Base-by-base conservation (phyloP, 2,888 invertebrate species). In the Drosophila neutralis region DNA sequence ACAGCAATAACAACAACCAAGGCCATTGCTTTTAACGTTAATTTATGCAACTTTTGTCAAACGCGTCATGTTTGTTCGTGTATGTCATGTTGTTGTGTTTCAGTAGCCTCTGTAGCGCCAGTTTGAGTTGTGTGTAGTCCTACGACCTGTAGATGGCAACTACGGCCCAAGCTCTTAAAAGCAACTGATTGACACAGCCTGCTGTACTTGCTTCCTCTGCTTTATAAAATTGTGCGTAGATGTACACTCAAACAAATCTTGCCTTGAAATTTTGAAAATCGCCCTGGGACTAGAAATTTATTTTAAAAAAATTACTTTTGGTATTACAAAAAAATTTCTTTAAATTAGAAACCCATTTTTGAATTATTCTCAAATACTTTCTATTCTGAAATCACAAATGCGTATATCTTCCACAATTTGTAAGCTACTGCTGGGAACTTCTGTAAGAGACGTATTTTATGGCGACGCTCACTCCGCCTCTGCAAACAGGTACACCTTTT, bases 41-140 rank as follows among this genome's bases (percentile, higher is more conserved):
- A 90, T 89, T 90, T 89, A 89, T 89, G 90, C 89, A 87, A 78
- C 85, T 82, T 90, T 90, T 83, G 83, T 82, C 87, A 83, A 90
- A 90, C 78, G 87, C 73, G 69, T 64, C 59, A 56, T 71, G 80
- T 73, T 70, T 75, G 78, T 49, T 68, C 64, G 59, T 76, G 62
- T 73, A 54, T 58, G 53, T 73, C 68, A 62, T 80, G 64, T 64
- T 73, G 74, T 60, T 62, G 65, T 53, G 59, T 40, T 62, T 51
- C 60, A 80, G 67, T 51, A 52, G 80, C 62, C 56, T 31, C 52
- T 69, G 69, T 45, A 21, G 18, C 40, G 49, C 21, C 53, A 67
- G 57, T 60, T 69, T 73, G 63, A 60, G 58, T 65, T 58, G 40
- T n/a, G 24, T 51, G 51, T 24, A 35, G 57, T 31, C 45, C 33